These are phyloP conservation scores for Oreochromis spilurus DNA, from an alignment of 2,113 vertebrate genomes.

Conservation along the genomic window DNA sequence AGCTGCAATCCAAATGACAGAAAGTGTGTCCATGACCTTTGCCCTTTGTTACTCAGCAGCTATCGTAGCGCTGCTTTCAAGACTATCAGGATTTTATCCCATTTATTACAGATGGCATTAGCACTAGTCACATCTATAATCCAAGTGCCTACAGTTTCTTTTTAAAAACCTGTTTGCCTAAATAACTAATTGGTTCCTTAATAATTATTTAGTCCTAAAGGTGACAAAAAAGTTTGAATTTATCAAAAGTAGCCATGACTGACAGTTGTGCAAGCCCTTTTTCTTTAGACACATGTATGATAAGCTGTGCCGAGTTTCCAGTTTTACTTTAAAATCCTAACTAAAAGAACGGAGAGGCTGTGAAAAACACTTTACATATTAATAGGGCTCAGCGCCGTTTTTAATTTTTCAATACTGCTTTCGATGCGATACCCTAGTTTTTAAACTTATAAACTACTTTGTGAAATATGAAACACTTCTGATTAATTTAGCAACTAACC, in stretches of 20 bases:
- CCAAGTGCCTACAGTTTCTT: background rate
- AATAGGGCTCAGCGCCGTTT: background rate
- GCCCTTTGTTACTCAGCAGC: background rate
- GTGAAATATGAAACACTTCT: background rate
- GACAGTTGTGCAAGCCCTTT: background rate
- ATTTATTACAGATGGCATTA: background rate
- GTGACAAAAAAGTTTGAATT: background rate
- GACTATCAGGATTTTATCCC: background rate
- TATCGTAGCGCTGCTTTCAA: background rate
- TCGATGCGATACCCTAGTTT: background rate
- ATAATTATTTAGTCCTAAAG: background rate
- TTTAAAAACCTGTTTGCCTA: background rate
- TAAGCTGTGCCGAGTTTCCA: background rate
- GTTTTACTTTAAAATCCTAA: background rate
- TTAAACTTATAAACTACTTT: background rate
- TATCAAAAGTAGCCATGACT: background rate
- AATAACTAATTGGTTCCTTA: background rate
- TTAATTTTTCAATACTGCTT: background rate
- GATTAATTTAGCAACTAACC: background rate
- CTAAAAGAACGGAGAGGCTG: background rate
- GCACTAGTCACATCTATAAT: background rate
- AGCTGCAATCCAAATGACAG: conserved; percentile 2
- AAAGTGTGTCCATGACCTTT: conserved; percentile 22
- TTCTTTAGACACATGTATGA: background rate
- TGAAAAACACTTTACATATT: background rate